Base-by-base conservation (phyloP, 1,140 invertebrate species). In the Trichomalopsis sarcophagae region DNA sequence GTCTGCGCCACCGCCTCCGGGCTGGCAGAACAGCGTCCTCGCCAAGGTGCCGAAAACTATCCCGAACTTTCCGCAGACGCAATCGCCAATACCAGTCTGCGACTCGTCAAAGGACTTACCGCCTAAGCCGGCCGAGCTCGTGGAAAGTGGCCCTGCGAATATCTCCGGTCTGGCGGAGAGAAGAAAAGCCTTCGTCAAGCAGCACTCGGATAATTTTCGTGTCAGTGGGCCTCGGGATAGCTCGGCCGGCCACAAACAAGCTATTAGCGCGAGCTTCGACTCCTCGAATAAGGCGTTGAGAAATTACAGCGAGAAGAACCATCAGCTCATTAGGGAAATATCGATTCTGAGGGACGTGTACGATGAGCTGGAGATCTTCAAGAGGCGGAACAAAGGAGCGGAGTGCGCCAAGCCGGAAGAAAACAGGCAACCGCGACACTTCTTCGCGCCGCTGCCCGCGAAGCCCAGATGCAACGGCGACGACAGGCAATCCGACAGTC, bases 391-490 rank as follows among this genome's bases (percentile, higher is more conserved):
- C 23, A 78, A 27, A 73, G 14, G 11, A 62, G 40, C 21, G 17
- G 55, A 62, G 21, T 62, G 21, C 77, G 30, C 27, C 36, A 73
- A 7, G 21, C 2, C 81, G 17, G 30, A 36, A 44, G 1, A 74
- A 88, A 30, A 69, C 50, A 30, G 76, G 76, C 0, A 88, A 87
- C 90, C 91, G 0, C 93, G 91, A 75, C 93, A 94, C 44, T 94
- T 94, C 77, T 94, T 94, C 78, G 91, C 94, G 0, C 93, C 93
- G 1, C 87, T 94, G 33, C 27, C 86, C 1, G 71, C 78, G 2
- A 92, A 88, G 33, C 14, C 87, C 21, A 89, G 71, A 17, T 73
- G 13, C 17, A 47, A 40, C 27, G 30, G 55, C 3, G 71, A 17
- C 1, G 79, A 76, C 0, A 87, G 74, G n/a, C 30, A 86, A 0